Base-by-base conservation (phyloP, 2,888 invertebrate species). In the Tupiocoris notatus region DNA sequence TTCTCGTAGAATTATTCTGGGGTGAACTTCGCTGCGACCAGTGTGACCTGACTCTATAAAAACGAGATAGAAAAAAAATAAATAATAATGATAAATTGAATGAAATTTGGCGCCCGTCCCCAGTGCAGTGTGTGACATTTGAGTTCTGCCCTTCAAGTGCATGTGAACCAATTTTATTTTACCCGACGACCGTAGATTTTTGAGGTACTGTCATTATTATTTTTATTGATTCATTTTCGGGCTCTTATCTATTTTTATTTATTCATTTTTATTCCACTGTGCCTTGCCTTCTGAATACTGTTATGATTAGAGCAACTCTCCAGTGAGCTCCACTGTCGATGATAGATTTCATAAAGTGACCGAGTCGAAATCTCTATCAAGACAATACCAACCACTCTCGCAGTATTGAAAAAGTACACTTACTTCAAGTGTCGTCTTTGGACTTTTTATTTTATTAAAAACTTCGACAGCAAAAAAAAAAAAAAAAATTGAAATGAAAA, bases 151-250 rank as follows among this genome's bases (percentile, higher is more conserved):
- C 73, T 73, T 73, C 73, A 73, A 75, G 75, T 75, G 75, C 75
- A 75, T 78, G 78, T 78, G 78, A 66, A 68, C 64, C 56, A 70
- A 70, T 59, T 68, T 73, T 73, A 71, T 66, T 76, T 78, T 76
- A 68, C 22, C 24, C 78, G 56, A 56, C 71, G 78, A 66, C 71
- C 65, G 65, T 78, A 67, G 67, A 58, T 65, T 70, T 64, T 71
- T 61, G 78, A 78, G 78, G 78, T 78, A 78, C 78, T 75, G 78
- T 77, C 75, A 56, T 75, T 68, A 12, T 39, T 78, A 39, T 77
- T 78, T 58, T 66, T 76, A 62, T 75, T 77, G 9, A 63, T 59
- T 76, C 71, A 17, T 67, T 67, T 73, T 54, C 63, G 73, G 61
- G 73, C 73, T 39, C 73, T 66, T 57, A 71, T 58, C 54, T 76